A percentile compares a stretch with the other conserved stretches of the same genome.
Evolutionary conservation across 2,113 vertebrate species (phyloP).

Genomic region (Heptranchias perlo): DNA sequence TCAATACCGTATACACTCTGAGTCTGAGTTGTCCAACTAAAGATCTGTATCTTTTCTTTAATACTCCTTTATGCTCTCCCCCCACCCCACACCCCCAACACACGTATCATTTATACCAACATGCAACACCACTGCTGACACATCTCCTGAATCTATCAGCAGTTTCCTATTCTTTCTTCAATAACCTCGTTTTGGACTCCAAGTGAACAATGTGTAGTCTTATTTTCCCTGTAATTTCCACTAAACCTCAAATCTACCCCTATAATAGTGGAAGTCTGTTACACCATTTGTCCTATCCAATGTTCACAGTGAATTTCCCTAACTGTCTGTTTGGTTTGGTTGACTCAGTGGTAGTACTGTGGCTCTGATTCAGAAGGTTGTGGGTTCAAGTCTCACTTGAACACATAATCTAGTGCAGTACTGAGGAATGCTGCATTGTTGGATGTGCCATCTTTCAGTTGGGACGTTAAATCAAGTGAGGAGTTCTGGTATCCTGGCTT

Average conservation of each 20-base stretch:
- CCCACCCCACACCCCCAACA: too few species aligned
- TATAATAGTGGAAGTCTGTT: not conserved
- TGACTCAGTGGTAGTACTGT: not conserved
- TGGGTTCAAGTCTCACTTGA: not conserved
- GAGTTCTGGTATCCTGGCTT: not conserved
- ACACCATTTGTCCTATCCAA: not conserved
- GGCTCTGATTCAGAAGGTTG: not conserved
- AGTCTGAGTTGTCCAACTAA: not conserved
- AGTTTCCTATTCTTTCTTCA: not conserved
- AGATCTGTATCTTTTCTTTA: not conserved
- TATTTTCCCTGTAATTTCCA: not conserved
- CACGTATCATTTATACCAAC: not conserved
- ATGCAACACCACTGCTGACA: not conserved
- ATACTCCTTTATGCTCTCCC: not conserved
- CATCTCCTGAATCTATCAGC: not conserved
- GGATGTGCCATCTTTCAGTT: not conserved
- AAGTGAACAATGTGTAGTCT: not conserved
- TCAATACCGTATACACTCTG: not conserved
- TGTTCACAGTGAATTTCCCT: not conserved
- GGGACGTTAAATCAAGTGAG: not conserved
- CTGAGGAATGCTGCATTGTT: not conserved
- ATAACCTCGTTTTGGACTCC: not conserved
- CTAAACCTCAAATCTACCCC: not conserved
- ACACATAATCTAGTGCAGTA: not conserved
- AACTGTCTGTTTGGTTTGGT: not conserved